Percentiles rank a stretch among this genome's conserved stretches.
Conservation (phyloP, 2,888 invertebrate species). For the Spialia ferax region DNA sequence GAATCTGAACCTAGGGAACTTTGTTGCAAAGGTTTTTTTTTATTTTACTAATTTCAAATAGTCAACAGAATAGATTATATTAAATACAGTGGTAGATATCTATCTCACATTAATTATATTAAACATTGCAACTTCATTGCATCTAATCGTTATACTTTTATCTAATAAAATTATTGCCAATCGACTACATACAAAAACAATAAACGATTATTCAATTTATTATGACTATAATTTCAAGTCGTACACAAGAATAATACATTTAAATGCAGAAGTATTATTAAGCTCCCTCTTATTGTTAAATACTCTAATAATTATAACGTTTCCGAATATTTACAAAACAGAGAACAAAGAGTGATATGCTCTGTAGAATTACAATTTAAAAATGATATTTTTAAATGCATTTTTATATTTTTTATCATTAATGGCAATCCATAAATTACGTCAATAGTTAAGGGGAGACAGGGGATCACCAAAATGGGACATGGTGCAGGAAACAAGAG, state of each 20-base stretch:
- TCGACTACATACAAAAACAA: constrained; percentile 77
- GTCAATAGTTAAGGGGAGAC: background rate
- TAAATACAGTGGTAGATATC: background rate
- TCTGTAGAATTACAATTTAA: constrained; percentile 69
- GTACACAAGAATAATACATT: constrained; percentile 48
- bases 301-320: constrained; percentile 62
- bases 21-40: no score
- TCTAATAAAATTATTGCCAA: constrained; percentile 80
- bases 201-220: constrained; percentile 54
- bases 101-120: constrained; percentile 1
- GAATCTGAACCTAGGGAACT: no score
- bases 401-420: constrained; percentile 40
- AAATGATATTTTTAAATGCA: constrained; percentile 63
- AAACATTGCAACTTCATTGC: constrained; percentile 29
- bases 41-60: no score
- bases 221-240: constrained; percentile 58
- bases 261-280: constrained; percentile 68
- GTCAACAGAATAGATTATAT: no score
- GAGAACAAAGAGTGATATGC: constrained; percentile 73
- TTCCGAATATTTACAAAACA: constrained; percentile 76
- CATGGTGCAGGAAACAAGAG: no score
- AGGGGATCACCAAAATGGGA: no score
- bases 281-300: constrained; percentile 59
- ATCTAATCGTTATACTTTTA: constrained; percentile 60
- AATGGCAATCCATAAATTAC: background rate